Evolutionary conservation across 1,140 invertebrate genomes (phyloP), one percentile per base, ranked within the genome.

Genomic region (Anoplolepis gracilipes): DNA sequence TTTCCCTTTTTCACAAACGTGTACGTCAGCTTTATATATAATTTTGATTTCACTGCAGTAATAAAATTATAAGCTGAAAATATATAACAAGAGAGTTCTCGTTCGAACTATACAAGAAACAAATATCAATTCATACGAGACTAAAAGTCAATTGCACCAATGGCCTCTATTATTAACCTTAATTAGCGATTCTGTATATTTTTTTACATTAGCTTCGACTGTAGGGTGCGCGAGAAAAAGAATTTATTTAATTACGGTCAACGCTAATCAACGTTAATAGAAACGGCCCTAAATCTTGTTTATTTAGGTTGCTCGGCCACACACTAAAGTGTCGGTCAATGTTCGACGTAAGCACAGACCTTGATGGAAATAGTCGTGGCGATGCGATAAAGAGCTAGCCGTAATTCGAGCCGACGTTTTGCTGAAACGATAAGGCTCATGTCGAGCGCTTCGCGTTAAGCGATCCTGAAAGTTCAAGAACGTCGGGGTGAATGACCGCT

Each of bases 401-500:
- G 87, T 90, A 89, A 91, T 91, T 91, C 67, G 79, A 90, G 87
- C 82, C 82, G 88, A 73, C 64, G 70, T 91, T 90, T 86, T 67
- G 87, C 46, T 86, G 67, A 89, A 90, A 84, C 85, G 90, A 92
- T 91, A 90, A 92, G 79, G 46, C 28, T 57, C 46, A 28, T 49
- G 59, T 69, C 73, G 85, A 22, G 72, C 49, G 75, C 59, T 70
- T 49, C 59, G 59, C 49, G 72, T 84, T 59, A 88, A 88, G 88
- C 92, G 93, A 94, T 93, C 93, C 93, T 94, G 93, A 93, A 93
- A 92, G 93, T 94, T 94, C 93, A 94, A 94, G 93, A 93, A 92
- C 93, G 90, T 76, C 89, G 75, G 88, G 93, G 92, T 94, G 92
- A 94, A 94, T 88, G 93, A 55, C 91, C 93, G 88, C 65, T 73